These are phyloP conservation scores for Ispidina picta DNA, from an alignment of 2,797 vertebrate genomes.

Conservation along the genomic window DNA sequence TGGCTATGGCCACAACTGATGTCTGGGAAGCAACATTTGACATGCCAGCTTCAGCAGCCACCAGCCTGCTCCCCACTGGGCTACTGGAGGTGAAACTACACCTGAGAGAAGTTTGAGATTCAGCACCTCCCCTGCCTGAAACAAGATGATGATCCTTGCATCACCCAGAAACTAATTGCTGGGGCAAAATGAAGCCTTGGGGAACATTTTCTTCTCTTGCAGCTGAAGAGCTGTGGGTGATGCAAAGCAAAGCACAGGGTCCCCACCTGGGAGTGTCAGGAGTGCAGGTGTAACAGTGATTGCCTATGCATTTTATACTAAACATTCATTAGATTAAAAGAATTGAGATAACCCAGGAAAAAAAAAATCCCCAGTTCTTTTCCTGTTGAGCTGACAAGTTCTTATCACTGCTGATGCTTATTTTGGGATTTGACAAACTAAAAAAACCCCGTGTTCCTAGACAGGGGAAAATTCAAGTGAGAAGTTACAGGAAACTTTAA, in stretches of 20 bases:
- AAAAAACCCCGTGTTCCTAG: fast-evolving
- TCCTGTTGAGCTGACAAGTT: not conserved
- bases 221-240: not conserved
- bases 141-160: not conserved
- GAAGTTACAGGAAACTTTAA: conserved; percentile 33
- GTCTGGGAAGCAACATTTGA: not conserved
- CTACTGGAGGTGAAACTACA: not conserved
- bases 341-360: not conserved
- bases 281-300: not conserved
- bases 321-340: not conserved
- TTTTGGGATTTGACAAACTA: not conserved
- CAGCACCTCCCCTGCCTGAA: not conserved
- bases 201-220: not conserved
- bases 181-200: not conserved
- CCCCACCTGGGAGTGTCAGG: not conserved
- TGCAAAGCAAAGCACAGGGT: not conserved
- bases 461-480: conserved; percentile 10
- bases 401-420: conserved; percentile 5
- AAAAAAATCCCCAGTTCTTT: not conserved
- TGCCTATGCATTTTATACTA: not conserved
- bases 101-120: not conserved
- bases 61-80: not conserved
- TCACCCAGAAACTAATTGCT: not conserved
- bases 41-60: not conserved
- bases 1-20: not conserved